Percentiles rank a stretch among this genome's conserved stretches.
Conservation (phyloP, 2,888 invertebrate genomes). For the Eudasyphora cyanicolor region DNA sequence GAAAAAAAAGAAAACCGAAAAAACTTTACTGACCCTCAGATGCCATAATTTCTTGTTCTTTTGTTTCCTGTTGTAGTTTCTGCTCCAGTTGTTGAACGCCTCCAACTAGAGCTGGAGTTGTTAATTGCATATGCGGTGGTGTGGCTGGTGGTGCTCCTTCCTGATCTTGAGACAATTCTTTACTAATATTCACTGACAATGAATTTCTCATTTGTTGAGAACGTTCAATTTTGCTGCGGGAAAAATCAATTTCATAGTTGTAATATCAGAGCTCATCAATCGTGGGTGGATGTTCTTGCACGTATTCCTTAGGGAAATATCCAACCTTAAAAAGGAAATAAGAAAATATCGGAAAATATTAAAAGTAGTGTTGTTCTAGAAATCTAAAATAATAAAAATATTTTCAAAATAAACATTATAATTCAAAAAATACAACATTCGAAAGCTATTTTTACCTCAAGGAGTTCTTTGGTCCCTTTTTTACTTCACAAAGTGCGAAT, state of each 20-base stretch:
- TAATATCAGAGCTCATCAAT: slow-evolving; percentile 80
- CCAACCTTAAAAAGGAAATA: slow-evolving; percentile 82
- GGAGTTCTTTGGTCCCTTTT: too few species aligned
- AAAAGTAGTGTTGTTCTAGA: too few species aligned
- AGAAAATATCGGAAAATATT: background rate
- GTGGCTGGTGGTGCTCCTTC: background rate
- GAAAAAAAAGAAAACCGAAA: background rate
- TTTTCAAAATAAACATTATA: too few species aligned
- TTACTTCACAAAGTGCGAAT: too few species aligned
- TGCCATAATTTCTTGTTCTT: slow-evolving; percentile 50
- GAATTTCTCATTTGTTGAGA: slow-evolving; percentile 56
- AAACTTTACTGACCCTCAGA: slow-evolving; percentile 55
- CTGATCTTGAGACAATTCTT: slow-evolving; percentile 30
- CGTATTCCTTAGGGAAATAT: slow-evolving; percentile 91
- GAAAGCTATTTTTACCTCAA: too few species aligned
- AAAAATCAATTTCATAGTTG: slow-evolving; percentile 71
- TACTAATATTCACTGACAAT: slow-evolving; percentile 54
- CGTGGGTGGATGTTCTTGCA: slow-evolving; percentile 82
- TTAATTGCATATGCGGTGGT: background rate
- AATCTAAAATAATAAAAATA: too few species aligned
- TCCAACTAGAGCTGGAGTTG: background rate
- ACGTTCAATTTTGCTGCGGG: slow-evolving; percentile 59
- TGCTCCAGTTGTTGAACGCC: background rate
- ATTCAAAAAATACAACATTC: too few species aligned
- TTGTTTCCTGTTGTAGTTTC: slow-evolving; percentile 9